Percentiles rank a stretch among this genome's conserved stretches.
Evolutionary conservation across 2,113 vertebrate species (phyloP).

Genomic region (Syngnathus floridae): DNA sequence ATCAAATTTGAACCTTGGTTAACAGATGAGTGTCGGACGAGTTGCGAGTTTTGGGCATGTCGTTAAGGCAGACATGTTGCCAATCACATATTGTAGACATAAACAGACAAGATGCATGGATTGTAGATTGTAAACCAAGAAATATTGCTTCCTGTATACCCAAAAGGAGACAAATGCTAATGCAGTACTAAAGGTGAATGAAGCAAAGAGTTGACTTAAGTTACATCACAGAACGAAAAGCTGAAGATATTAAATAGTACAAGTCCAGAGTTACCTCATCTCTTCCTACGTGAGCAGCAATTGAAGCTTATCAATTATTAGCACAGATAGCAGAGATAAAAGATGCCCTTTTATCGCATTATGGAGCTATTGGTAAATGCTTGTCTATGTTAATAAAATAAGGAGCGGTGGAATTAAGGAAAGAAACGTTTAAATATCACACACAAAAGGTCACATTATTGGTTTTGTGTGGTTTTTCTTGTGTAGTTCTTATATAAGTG

Average conservation of each 20-base stretch:
- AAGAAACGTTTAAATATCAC: not conserved
- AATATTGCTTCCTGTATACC: too few species aligned
- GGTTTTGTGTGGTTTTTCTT: not conserved
- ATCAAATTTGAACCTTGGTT: not conserved
- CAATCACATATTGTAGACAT: slow-evolving; percentile 35
- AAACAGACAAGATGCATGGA: slow-evolving; percentile 33
- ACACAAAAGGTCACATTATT: not conserved
- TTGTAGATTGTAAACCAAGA: slow-evolving; percentile 9
- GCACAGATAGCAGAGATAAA: slow-evolving; percentile 44
- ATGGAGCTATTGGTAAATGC: slow-evolving; percentile 59
- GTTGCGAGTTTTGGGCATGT: not conserved
- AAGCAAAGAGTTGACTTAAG: not conserved
- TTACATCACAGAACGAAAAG: not conserved
- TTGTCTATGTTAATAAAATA: slow-evolving; percentile 47
- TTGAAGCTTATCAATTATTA: slow-evolving; percentile 42
- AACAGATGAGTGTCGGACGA: too few species aligned
- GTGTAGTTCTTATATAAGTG: not conserved
- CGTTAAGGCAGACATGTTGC: not conserved
- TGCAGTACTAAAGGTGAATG: not conserved
- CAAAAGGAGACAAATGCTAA: too few species aligned
- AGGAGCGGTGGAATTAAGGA: slow-evolving; percentile 2
- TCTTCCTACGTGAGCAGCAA: not conserved
- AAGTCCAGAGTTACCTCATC: not conserved
- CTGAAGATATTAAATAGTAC: not conserved
- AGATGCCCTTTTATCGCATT: slow-evolving; percentile 52